Evolutionary conservation across 2,888 invertebrate genomes (phyloP).

Genomic region (Ochropleura plecta): DNA sequence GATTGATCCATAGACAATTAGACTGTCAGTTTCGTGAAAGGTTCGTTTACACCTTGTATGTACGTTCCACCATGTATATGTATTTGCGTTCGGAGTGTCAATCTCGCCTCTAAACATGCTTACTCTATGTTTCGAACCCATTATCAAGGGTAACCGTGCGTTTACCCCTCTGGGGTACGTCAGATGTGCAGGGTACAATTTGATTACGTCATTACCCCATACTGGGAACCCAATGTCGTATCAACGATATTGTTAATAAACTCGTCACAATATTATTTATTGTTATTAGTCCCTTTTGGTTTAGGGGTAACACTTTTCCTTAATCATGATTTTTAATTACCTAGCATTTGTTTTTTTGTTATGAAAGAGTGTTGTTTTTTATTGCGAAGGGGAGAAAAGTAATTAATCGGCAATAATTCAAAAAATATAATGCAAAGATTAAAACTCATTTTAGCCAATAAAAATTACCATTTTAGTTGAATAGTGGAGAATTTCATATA

Average conservation of each 20-base stretch:
- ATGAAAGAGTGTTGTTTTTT: conserved; percentile 10
- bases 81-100: not conserved
- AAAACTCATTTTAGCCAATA: not conserved
- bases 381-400: conserved; percentile 12
- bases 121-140: conserved; percentile 72
- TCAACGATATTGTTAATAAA: conserved; percentile 74
- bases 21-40: no score
- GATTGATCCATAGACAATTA: no score
- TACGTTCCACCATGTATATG: no score
- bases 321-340: conserved; percentile 55
- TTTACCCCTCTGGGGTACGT: conserved; percentile 63
- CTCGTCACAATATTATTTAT: conserved; percentile 76
- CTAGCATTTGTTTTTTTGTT: conserved; percentile 18
- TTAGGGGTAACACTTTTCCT: conserved; percentile 13
- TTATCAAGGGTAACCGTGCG: conserved; percentile 85
- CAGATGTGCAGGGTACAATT: conserved; percentile 81
- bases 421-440: not conserved
- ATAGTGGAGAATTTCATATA: no score
- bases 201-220: conserved; percentile 83
- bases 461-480: not conserved
- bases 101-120: conserved; percentile 8
- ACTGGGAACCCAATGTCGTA: conserved; percentile 71
- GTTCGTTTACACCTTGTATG: no score
- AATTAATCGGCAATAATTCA: conserved; percentile 25
- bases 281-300: conserved; percentile 55